Conservation (phyloP, 2,113 vertebrate species). For the human region GRCh38 chr6:79550001-79550500, state of each 20-base stretch:
- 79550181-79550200: not conserved
- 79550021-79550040: not conserved
- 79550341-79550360: not conserved
- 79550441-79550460: slow-evolving; percentile 86
- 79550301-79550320: not conserved
- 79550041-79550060: not conserved
- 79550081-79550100: not conserved
- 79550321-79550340: not conserved
- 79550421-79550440: slow-evolving; percentile 90
- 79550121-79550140: not conserved
- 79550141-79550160: not conserved
- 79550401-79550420: slow-evolving; percentile 85
- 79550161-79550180: not conserved
- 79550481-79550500: slow-evolving; percentile 89
- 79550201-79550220: not conserved
- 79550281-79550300: not conserved
- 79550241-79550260: not conserved
- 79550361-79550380: slow-evolving; percentile 71
- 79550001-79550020: not conserved
- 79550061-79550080: not conserved
- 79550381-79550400: slow-evolving; percentile 77
- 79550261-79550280: not conserved
- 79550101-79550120: not conserved
- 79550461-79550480: slow-evolving; percentile 89
- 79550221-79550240: not conserved